Conservation (phyloP, 2,888 invertebrate genomes). For the Arrhopalites spinosus region DNA sequence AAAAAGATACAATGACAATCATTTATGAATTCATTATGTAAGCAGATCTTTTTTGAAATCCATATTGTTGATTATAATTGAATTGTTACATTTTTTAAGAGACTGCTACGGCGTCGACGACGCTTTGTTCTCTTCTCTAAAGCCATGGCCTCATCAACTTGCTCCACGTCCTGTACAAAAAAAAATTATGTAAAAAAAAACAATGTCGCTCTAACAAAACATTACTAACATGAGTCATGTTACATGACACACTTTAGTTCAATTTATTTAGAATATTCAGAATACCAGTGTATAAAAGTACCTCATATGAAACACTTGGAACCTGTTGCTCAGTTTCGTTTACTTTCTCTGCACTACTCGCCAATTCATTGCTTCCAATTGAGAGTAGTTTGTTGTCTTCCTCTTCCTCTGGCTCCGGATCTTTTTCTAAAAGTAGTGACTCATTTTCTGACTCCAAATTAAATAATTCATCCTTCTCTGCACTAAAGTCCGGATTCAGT, state of each 20-base stretch:
- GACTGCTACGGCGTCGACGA: slow-evolving; percentile 39
- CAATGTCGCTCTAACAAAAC: no score
- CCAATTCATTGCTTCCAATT: background rate
- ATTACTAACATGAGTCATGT: no score
- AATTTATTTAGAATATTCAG: no score
- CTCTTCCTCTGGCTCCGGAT: slow-evolving; percentile 3
- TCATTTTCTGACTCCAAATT: background rate
- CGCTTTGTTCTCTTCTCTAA: slow-evolving; percentile 37
- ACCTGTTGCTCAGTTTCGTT: slow-evolving; percentile 27
- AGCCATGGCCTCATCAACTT: background rate
- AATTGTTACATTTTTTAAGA: no score
- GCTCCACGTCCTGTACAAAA: background rate
- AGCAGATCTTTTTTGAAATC: no score
- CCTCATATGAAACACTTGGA: background rate
- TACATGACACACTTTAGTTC: background rate
- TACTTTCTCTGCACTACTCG: background rate
- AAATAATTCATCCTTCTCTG: background rate
- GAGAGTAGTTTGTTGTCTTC: background rate
- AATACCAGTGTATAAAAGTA: no score
- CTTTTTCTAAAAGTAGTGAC: background rate
- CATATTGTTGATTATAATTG: no score
- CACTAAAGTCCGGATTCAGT: background rate
- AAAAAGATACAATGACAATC: no score
- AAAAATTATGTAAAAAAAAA: background rate
- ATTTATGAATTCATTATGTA: no score